phyloP scores from a whole-genome alignment of 2,113 vertebrate genomes.

The Laticauda laticaudata region DNA sequence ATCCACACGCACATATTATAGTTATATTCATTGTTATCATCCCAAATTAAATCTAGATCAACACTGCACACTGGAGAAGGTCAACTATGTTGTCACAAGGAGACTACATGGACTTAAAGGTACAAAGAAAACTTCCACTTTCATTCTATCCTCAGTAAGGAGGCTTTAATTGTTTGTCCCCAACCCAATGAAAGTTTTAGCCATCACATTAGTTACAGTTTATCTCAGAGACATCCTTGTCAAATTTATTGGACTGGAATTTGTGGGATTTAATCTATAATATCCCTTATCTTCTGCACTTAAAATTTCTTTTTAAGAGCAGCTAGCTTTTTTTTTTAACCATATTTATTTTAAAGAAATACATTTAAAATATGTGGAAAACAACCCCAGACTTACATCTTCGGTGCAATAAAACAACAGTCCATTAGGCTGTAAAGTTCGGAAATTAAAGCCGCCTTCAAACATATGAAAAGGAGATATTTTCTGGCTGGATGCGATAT shows the following conservation, averaged over 20 bases:
- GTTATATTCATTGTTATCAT: not conserved
- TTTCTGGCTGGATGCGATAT: conserved; percentile 86
- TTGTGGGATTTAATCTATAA: not conserved
- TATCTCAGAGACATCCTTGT: not conserved
- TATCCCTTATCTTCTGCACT: not conserved
- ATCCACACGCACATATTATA: not conserved
- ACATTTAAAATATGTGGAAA: not conserved
- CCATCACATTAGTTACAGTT: not conserved
- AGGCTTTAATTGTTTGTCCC: not conserved
- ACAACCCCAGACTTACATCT: conserved; percentile 75
- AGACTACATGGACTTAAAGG: not conserved
- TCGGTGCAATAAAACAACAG: conserved; percentile 85
- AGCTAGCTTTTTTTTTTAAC: not conserved
- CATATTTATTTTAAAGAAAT: conserved; percentile 5
- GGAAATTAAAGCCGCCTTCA: conserved; percentile 93
- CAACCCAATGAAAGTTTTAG: not conserved
- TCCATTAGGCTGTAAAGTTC: conserved; percentile 84
- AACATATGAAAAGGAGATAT: conserved; percentile 82
- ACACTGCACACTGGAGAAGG: not conserved
- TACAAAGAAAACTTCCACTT: not conserved
- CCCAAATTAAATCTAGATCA: not conserved
- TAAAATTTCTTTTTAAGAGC: not conserved
- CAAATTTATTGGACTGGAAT: not conserved
- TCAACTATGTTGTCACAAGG: not conserved
- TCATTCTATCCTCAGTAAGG: not conserved